phyloP scores from a whole-genome alignment of 2,113 vertebrate species.

The Anguilla japonica region DNA sequence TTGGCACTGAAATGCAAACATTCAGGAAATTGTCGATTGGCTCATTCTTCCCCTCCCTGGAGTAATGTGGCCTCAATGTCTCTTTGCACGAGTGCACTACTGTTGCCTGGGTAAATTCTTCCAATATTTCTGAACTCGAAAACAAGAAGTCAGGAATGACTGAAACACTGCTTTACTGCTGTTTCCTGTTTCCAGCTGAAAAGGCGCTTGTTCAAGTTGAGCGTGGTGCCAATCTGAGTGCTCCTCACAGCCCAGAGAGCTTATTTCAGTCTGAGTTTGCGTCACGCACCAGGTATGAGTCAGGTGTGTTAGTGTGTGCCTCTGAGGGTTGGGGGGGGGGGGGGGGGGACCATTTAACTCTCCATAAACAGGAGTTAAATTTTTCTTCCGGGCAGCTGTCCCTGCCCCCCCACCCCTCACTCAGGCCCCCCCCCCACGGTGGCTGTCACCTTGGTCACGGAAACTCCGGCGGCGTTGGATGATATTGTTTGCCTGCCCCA shows the following conservation, averaged over 20 bases:
- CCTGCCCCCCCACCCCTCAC: conserved; percentile 35
- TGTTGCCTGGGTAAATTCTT: neutral
- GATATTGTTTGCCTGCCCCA: conserved; percentile 62
- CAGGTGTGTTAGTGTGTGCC: too few species aligned
- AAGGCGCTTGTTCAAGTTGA: too few species aligned
- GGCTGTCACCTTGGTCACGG: conserved; percentile 52
- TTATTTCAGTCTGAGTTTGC: too few species aligned
- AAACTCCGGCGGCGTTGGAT: conserved; percentile 52
- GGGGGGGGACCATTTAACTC: too few species aligned
- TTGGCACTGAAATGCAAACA: too few species aligned
- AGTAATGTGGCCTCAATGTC: neutral
- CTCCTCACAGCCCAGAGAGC: too few species aligned
- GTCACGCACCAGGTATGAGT: too few species aligned
- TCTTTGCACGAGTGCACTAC: neutral
- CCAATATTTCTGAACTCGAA: neutral
- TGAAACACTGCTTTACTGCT: neutral
- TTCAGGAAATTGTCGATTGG: neutral
- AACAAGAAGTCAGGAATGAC: neutral
- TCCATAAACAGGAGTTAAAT: neutral
- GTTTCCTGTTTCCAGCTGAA: too few species aligned
- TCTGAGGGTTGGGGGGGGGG: too few species aligned
- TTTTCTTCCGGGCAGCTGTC: conserved; percentile 52
- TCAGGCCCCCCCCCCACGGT: conserved; percentile 38
- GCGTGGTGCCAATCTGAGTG: too few species aligned
- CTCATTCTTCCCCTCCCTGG: neutral